Conservation (phyloP, 1,140 invertebrate genomes). For the Trinorchestia longiramus region DNA sequence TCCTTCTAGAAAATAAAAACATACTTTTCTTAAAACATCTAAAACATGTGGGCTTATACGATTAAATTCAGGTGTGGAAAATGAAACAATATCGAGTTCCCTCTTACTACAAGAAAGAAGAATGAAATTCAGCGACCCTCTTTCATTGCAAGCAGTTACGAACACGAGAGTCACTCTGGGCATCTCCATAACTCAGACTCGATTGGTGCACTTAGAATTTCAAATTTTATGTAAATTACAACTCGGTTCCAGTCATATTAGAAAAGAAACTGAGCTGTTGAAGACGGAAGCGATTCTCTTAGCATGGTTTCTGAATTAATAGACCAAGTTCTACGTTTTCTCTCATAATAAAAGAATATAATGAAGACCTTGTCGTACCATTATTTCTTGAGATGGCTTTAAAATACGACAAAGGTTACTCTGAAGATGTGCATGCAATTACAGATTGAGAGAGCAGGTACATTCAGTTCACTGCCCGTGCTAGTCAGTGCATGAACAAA, state of each 20-base stretch:
- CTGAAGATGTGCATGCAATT: neutral
- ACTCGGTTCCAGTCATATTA: conserved; percentile 50
- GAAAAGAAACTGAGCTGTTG: conserved; percentile 1
- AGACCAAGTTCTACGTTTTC: neutral
- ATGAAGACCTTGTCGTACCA: neutral
- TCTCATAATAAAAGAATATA: neutral
- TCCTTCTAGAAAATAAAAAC: neutral
- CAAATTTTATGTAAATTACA: conserved; percentile 49
- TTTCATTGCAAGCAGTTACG: neutral
- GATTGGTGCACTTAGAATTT: conserved; percentile 39
- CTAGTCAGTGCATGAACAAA: neutral
- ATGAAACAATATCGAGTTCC: neutral
- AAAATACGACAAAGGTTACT: neutral
- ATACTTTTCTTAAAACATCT: neutral
- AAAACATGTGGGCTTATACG: neutral
- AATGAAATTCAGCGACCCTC: neutral
- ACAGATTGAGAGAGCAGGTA: neutral
- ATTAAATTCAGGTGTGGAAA: neutral
- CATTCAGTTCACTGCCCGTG: neutral
- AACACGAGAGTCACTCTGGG: conserved; percentile 32
- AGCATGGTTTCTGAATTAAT: neutral
- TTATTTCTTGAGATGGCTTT: neutral
- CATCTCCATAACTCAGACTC: conserved; percentile 51
- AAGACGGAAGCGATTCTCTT: conserved; percentile 1
- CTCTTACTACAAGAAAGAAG: too few relatives aligned